Evolutionary conservation across 2,797 vertebrate species (phyloP), one percentile per base, ranked within the genome.

Genomic region (Betta splendens): DNA sequence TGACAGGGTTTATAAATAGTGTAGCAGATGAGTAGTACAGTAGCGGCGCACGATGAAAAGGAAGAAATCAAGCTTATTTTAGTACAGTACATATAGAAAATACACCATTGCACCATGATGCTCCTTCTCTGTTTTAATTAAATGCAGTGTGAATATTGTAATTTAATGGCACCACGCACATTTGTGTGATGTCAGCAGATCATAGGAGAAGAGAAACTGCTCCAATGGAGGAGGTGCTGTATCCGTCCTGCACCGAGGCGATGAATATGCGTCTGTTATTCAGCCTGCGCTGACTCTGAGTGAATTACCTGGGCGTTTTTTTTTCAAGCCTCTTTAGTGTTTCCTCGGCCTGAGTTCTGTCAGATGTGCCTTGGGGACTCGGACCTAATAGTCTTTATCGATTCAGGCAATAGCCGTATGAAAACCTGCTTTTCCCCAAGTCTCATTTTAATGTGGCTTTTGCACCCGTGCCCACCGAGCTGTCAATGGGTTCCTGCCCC

Each of bases 401-500:
- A 87, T 85, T 78, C 45, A 64, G 60, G 72, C 78, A 55, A 58
- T 45, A 67, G 81, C 70, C 13, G 4, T 66, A 77, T 72, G 73
- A 79, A 85, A 85, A 83, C 58, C 71, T 74, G 55, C 70, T 75
- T 82, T 65, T 59, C 69, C 71, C 65, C 64, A 49, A 63, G 69
- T 86, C 80, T 86, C 72, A 75, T 83, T 86, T 86, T 84, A 84
- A 86, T 86, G 72, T 77, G 65, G 45, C 77, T 82, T 84, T 77
- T 77, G 77, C 81, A 65, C 78, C 62, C 44, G 48, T 68, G 53
- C 72, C 59, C 64, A 69, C 53, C 65, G 69, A 76, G 73, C 70
- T 86, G 80, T 80, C 77, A 69, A 80, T 83, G 75, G 71, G 64
- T 60, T 75, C 62, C 61, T 72, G 40, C 62, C 64, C 84, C 76